A percentile compares a stretch with the other conserved stretches of the same genome.
These are phyloP conservation scores for Clarias batrachus DNA, from an alignment of 2,113 vertebrate genomes.

Conservation along the genomic window DNA sequence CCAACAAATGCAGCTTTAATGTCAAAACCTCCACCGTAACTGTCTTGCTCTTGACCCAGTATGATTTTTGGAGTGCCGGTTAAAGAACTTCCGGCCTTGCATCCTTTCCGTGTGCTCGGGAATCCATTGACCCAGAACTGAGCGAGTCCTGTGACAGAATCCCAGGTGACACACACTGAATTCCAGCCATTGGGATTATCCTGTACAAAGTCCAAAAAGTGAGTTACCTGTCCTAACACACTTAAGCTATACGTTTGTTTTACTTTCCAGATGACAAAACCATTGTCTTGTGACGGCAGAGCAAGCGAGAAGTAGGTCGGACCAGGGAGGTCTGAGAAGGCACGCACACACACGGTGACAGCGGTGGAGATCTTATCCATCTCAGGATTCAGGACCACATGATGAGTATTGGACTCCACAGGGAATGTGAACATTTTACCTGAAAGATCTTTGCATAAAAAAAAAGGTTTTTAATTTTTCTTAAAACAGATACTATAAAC, in stretches of 20 bases:
- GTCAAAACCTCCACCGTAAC: conserved; percentile 19
- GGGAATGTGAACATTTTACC: conserved; percentile 42
- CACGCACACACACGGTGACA: conserved; percentile 26
- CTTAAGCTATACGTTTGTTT: no score
- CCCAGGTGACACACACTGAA: conserved; percentile 51
- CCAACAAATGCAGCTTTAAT: conserved; percentile 9
- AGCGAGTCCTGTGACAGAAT: conserved; percentile 25
- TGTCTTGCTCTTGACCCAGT: conserved; percentile 45
- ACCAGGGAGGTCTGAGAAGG: conserved; percentile 7
- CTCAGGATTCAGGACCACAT: conserved; percentile 10
- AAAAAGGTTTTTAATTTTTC: no score
- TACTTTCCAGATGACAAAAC: not conserved
- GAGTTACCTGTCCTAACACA: no score
- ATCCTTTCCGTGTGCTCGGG: conserved; percentile 3
- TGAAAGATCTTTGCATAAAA: conserved; percentile 8
- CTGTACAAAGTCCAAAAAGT: not conserved
- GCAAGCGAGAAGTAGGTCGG: not conserved
- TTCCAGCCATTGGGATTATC: conserved; percentile 32
- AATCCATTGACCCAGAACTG: conserved; percentile 52
- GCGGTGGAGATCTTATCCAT: not conserved
- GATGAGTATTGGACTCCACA: conserved; percentile 10
- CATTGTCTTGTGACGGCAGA: not conserved
- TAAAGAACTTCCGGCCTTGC: not conserved
- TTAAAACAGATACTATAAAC: no score
- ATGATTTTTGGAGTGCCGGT: conserved; percentile 9